Percentiles rank a stretch among this genome's conserved stretches.
phyloP scores from a whole-genome alignment of 2,888 invertebrate genomes.

The Leucophenga maculata region DNA sequence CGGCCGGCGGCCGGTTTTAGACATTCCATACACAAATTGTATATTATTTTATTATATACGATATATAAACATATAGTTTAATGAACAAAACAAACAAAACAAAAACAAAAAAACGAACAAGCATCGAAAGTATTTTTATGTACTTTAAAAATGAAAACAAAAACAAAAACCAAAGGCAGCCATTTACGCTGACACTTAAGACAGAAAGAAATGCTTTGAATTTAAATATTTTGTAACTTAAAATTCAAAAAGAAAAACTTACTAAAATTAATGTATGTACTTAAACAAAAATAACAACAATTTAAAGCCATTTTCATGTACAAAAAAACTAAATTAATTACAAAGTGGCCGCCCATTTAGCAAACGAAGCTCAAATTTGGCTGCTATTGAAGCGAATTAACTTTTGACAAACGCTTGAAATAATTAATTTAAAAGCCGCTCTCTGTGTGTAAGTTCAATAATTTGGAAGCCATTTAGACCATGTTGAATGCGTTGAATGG shows the following conservation, averaged over 20 bases:
- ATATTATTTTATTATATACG: background rate
- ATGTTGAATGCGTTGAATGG: too few species aligned
- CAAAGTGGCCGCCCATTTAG: slow-evolving; percentile 37
- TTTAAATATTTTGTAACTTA: too few species aligned
- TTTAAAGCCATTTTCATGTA: too few species aligned
- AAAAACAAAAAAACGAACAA: slow-evolving; percentile 6
- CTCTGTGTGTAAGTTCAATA: too few species aligned
- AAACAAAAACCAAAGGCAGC: background rate
- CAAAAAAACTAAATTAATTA: background rate
- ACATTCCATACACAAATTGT: slow-evolving; percentile 43
- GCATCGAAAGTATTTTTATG: slow-evolving; percentile 46
- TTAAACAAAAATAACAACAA: slow-evolving; percentile 36
- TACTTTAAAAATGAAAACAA: slow-evolving; percentile 39
- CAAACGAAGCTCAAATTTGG: slow-evolving; percentile 6
- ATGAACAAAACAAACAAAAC: slow-evolving; percentile 20
- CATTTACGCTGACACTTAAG: background rate
- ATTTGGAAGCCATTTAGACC: too few species aligned
- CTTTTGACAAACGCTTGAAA: too few species aligned
- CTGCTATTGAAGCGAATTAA: too few species aligned
- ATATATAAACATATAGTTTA: slow-evolving; percentile 17
- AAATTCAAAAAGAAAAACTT: too few species aligned
- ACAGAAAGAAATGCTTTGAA: too few species aligned
- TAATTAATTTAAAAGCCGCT: too few species aligned
- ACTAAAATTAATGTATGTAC: slow-evolving; percentile 42
- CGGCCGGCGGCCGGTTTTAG: slow-evolving; percentile 40